Evolutionary conservation across 2,888 invertebrate genomes (phyloP), one percentile per base, ranked within the genome.

Genomic region (Glomeris marginata): DNA sequence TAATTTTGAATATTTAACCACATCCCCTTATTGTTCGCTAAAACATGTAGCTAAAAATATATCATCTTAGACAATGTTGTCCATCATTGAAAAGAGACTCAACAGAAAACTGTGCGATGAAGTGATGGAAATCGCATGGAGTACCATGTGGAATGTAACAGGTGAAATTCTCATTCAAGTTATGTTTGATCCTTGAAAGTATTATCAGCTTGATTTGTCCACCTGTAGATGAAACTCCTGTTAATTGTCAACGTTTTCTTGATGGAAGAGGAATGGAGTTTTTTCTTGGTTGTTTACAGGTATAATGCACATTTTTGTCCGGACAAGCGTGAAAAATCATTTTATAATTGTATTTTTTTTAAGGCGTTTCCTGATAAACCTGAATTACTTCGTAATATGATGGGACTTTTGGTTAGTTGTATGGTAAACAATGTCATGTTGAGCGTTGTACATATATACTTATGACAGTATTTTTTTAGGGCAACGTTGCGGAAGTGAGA

Each of bases 61-160:
- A n/a, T n/a, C n/a, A n/a, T n/a, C 72, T 6, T 66, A 84, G 78
- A 80, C 78, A 69, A 92, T 97, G 88, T 69, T 95, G 60, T 77
- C 78, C 60, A 74, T 95, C 58, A 92, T 97, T 54, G 76, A 79
- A 49, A 81, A 84, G 62, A 78, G 91, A 45, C 72, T 91, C 52
- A 76, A 77, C 51, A 73, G 79, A 36, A 75, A 76, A 51, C 71
- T 82, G 38, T 92, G 90, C 64, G 95, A 97, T 66, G 95, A 97
- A 66, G 88, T 94, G 16, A 76, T 97, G 70, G 94, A 95, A 70
- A 90, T 92, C 15, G 90, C 94, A 2, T 97, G 97, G 97, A 92
- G 92, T 51, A 91, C 92, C n/a, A 85, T 97, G 84, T 97, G 95
- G 95, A 97, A 95, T 69, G 68, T 73, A 22, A 72, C 72, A 55